Conservation (phyloP, 1,140 invertebrate species). For the Ooceraea biroi region DNA sequence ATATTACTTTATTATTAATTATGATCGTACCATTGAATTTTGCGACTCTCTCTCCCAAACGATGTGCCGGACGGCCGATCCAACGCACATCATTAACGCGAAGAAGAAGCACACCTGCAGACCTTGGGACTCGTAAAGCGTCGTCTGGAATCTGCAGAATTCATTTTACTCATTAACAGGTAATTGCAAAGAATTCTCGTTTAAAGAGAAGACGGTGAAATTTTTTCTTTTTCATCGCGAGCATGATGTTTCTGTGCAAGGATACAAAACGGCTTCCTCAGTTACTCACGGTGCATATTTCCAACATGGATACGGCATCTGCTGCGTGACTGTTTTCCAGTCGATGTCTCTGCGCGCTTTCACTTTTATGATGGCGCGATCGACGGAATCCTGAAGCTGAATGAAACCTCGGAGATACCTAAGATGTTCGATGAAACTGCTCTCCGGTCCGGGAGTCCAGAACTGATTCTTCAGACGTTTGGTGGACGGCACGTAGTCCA, state of each 20-base stretch:
- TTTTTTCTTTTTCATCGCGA: background rate
- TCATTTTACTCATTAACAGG: background rate
- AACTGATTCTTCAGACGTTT: slow-evolving; percentile 87
- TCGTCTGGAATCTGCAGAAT: slow-evolving; percentile 88
- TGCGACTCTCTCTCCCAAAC: slow-evolving; percentile 90
- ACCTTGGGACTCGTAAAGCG: slow-evolving; percentile 89
- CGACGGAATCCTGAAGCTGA: slow-evolving; percentile 89
- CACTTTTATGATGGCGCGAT: slow-evolving; percentile 87
- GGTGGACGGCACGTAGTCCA: slow-evolving; percentile 89
- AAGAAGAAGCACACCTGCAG: slow-evolving; percentile 89
- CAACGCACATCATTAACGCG: slow-evolving; percentile 88
- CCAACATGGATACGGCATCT: slow-evolving; percentile 90
- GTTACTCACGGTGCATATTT: slow-evolving; percentile 88
- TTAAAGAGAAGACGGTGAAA: background rate
- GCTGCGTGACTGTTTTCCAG: slow-evolving; percentile 88
- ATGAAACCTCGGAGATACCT: slow-evolving; percentile 90
- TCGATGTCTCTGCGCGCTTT: slow-evolving; percentile 80
- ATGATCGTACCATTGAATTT: slow-evolving; percentile 88
- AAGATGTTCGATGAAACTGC: slow-evolving; percentile 88
- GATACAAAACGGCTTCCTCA: background rate
- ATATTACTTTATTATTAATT: background rate
- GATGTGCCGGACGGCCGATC: slow-evolving; percentile 88
- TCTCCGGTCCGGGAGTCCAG: slow-evolving; percentile 89
- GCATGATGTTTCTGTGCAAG: background rate
- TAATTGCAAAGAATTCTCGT: background rate